Percentiles rank a stretch among this genome's conserved stretches.
Conservation (phyloP, 2,888 invertebrate genomes). For the Embidobia sp. region DNA sequence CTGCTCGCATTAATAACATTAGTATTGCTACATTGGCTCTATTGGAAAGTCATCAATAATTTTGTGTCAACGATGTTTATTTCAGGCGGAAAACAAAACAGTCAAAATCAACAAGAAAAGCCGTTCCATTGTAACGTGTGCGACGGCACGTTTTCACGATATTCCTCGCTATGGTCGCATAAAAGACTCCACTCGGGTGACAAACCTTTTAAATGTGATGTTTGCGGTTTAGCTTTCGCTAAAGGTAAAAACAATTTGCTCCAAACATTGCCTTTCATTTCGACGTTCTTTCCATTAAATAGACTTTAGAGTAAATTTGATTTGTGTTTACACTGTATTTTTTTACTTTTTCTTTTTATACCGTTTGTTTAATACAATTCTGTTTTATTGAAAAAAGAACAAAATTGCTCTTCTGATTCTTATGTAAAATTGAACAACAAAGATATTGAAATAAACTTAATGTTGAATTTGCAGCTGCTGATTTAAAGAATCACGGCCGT, state of each 20-base stretch:
- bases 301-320: too few relatives aligned
- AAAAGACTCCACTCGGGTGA: constrained; percentile 92
- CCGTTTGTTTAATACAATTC: background rate
- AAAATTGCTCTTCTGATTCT: too few relatives aligned
- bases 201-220: constrained; percentile 94
- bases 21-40: constrained; percentile 8
- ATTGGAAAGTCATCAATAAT: constrained; percentile 31
- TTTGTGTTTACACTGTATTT: too few relatives aligned
- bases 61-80: constrained; percentile 60
- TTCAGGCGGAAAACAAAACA: constrained; percentile 81
- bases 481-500: constrained; percentile 93
- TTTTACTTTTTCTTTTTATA: background rate
- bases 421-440: too few relatives aligned
- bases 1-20: constrained; percentile 15
- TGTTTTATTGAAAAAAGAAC: too few relatives aligned
- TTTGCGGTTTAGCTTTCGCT: constrained; percentile 93
- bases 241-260: constrained; percentile 86
- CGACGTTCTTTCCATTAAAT: too few relatives aligned
- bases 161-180: constrained; percentile 94
- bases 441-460: too few relatives aligned
- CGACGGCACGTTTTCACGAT: constrained; percentile 90
- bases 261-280: too few relatives aligned
- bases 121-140: constrained; percentile 95
- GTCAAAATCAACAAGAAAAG: constrained; percentile 85
- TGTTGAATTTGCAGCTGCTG: constrained; percentile 84